phyloP scores from a whole-genome alignment of 2,797 vertebrate genomes.

The Orestias chungarensis region DNA sequence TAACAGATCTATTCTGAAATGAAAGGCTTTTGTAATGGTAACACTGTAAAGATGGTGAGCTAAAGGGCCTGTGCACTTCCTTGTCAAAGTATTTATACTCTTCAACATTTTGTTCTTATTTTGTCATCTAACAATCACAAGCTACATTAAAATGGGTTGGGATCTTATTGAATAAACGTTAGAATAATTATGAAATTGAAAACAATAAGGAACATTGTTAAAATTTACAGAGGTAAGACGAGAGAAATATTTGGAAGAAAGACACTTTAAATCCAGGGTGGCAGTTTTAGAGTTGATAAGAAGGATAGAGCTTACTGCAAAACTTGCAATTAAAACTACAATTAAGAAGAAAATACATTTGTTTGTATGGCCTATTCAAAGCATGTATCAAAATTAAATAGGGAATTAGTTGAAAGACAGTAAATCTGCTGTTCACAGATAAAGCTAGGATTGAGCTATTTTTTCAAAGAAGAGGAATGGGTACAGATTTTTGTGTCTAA shows the following conservation, averaged over 20 bases:
- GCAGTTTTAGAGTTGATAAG: neutral
- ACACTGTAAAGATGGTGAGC: constrained; percentile 17
- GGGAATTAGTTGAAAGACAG: neutral
- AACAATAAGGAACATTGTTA: neutral
- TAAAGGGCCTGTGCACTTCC: neutral
- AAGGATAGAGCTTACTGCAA: too few relatives aligned
- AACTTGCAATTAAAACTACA: too few relatives aligned
- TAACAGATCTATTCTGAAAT: constrained; percentile 26
- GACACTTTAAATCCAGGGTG: neutral
- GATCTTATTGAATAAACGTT: too few relatives aligned
- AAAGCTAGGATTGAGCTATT: neutral
- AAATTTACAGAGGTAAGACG: neutral
- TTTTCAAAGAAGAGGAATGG: neutral
- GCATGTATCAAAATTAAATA: neutral
- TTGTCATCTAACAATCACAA: neutral
- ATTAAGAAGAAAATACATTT: neutral
- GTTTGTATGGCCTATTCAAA: neutral
- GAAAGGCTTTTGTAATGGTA: constrained; percentile 25
- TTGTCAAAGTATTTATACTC: neutral
- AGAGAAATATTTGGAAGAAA: neutral
- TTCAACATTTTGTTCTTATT: too few relatives aligned
- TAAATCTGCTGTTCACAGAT: neutral
- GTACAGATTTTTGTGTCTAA: neutral
- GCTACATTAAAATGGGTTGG: neutral
- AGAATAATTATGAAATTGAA: neutral